Evolutionary conservation across 2,797 vertebrate genomes (phyloP).

Genomic region (Lerista edwardsae): DNA sequence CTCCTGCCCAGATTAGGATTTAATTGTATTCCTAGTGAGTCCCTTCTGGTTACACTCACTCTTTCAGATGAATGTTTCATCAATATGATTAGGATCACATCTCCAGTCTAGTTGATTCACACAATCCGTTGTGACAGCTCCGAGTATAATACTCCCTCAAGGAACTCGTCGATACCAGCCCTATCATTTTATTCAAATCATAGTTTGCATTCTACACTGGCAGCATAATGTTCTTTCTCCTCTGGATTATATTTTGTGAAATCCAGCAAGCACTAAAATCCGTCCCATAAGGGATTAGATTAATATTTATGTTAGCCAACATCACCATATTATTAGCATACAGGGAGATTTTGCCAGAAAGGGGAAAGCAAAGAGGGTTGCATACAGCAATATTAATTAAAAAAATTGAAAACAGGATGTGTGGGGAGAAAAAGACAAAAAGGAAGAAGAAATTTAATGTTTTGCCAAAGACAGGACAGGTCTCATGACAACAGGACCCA

Average conservation of each 20-base stretch:
- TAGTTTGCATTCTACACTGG: constrained; percentile 58
- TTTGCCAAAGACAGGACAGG: neutral
- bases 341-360: constrained; percentile 9
- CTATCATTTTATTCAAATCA: constrained; percentile 75
- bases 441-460: neutral
- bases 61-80: constrained; percentile 75
- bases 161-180: constrained; percentile 69
- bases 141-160: constrained; percentile 73
- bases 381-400: neutral
- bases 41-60: constrained; percentile 64
- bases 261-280: constrained; percentile 48
- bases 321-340: neutral
- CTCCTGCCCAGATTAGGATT: constrained; percentile 64
- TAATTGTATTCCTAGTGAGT: constrained; percentile 71
- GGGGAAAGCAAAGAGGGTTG: neutral
- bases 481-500: neutral
- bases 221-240: constrained; percentile 61
- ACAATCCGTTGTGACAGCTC: constrained; percentile 78
- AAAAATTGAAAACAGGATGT: neutral
- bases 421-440: no score
- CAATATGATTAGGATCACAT: constrained; percentile 74
- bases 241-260: constrained; percentile 59
- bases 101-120: constrained; percentile 70
- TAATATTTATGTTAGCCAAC: constrained; percentile 55
- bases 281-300: constrained; percentile 58